Evolutionary conservation across 2,888 invertebrate species (phyloP).

Genomic region (Sminthurinus aureus): DNA sequence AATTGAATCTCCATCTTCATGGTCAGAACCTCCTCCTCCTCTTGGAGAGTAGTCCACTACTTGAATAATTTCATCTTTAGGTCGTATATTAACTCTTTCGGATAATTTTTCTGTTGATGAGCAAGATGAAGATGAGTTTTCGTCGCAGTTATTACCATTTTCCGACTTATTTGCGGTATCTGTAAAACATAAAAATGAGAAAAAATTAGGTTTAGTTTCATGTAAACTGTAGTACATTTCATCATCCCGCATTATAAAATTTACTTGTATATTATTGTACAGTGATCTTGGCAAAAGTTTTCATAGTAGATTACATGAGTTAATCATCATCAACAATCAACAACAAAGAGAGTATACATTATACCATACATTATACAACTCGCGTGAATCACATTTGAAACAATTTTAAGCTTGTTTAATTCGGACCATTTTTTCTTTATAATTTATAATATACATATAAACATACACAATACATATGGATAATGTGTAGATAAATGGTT

Average conservation of each 20-base stretch:
- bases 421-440: too few species aligned
- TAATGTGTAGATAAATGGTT: too few species aligned
- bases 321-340: too few species aligned
- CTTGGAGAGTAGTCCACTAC: constrained; percentile 35
- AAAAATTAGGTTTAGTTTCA: neutral
- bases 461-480: too few species aligned
- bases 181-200: constrained; percentile 12
- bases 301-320: too few species aligned
- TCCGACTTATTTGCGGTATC: constrained; percentile 13
- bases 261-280: neutral
- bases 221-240: too few species aligned
- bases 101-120: constrained; percentile 36
- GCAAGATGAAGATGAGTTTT: constrained; percentile 39
- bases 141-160: constrained; percentile 22
- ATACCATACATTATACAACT: too few species aligned
- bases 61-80: constrained; percentile 34
- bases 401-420: too few species aligned
- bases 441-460: too few species aligned
- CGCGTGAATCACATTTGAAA: too few species aligned
- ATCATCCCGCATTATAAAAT: neutral
- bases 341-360: too few species aligned
- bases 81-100: neutral
- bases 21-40: constrained; percentile 7
- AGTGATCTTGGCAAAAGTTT: too few species aligned
- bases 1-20: constrained; percentile 37